These are phyloP conservation scores for Ophiodon elongatus DNA, from an alignment of 2,113 vertebrate species.

Conservation along the genomic window DNA sequence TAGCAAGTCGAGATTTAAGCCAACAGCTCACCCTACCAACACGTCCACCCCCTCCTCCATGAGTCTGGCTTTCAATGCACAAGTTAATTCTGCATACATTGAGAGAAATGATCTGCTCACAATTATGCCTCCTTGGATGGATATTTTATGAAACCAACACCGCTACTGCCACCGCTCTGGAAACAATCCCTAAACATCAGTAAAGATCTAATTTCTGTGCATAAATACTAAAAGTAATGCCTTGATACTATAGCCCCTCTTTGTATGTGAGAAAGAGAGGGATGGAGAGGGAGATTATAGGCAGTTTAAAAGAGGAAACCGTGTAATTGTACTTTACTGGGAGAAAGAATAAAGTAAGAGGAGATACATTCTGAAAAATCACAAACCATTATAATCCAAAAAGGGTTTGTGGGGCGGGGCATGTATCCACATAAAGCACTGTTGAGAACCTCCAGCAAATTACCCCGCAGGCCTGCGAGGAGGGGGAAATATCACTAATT, in stretches of 20 bases:
- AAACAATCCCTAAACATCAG: slow-evolving; percentile 72
- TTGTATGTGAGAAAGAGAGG: slow-evolving; percentile 36
- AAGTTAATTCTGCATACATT: slow-evolving; percentile 74
- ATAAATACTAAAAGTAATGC: slow-evolving; percentile 62
- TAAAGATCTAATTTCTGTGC: slow-evolving; percentile 72
- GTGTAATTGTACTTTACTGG: slow-evolving; percentile 95
- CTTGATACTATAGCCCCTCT: slow-evolving; percentile 44
- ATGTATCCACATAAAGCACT: slow-evolving; percentile 94
- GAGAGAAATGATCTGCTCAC: slow-evolving; percentile 64
- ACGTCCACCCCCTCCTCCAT: slow-evolving; percentile 58
- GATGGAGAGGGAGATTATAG: slow-evolving; percentile 62
- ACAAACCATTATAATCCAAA: slow-evolving; percentile 95
- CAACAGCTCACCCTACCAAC: slow-evolving; percentile 67
- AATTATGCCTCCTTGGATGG: slow-evolving; percentile 68
- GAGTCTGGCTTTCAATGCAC: slow-evolving; percentile 73
- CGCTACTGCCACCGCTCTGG: slow-evolving; percentile 54
- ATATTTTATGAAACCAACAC: slow-evolving; percentile 73
- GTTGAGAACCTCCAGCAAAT: slow-evolving; percentile 97
- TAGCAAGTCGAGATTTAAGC: slow-evolving; percentile 79
- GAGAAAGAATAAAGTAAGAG: slow-evolving; percentile 87
- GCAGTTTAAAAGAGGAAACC: slow-evolving; percentile 89
- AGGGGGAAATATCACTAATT: slow-evolving; percentile 96
- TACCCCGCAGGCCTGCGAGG: slow-evolving; percentile 94
- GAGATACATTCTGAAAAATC: slow-evolving; percentile 93
- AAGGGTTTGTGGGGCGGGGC: slow-evolving; percentile 88